A percentile compares a stretch with the other conserved stretches of the same genome.
Evolutionary conservation across 2,888 invertebrate species (phyloP).

Genomic region (Acrobasis repandana): DNA sequence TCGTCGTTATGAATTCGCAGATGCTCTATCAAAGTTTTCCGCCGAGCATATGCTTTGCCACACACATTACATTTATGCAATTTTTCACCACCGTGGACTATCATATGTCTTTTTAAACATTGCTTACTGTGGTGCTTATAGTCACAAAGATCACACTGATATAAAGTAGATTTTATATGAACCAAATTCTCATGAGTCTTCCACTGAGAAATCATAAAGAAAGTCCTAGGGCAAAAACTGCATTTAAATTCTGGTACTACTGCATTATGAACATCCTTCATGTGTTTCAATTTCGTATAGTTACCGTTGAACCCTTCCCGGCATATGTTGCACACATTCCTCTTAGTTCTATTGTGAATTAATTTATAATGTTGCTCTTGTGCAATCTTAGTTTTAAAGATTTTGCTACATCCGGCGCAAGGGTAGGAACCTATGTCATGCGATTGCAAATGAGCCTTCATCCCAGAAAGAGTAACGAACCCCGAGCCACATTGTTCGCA

Average conservation of each 20-base stretch:
- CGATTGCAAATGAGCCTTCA: slow-evolving; percentile 40
- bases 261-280: slow-evolving; percentile 39
- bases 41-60: slow-evolving; percentile 47
- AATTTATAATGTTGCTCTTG: slow-evolving; percentile 19
- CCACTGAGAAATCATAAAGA: slow-evolving; percentile 22
- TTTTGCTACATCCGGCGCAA: slow-evolving; percentile 25
- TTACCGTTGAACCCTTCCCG: slow-evolving; percentile 28
- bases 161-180: slow-evolving; percentile 23
- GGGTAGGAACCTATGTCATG: slow-evolving; percentile 36
- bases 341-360: neutral
- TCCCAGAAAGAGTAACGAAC: slow-evolving; percentile 40
- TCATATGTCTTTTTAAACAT: slow-evolving; percentile 21
- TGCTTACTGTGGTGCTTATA: slow-evolving; percentile 26
- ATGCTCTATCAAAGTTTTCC: slow-evolving; percentile 55
- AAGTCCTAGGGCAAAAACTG: slow-evolving; percentile 32
- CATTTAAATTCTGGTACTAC: slow-evolving; percentile 39
- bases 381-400: slow-evolving; percentile 17
- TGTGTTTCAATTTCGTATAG: slow-evolving; percentile 42
- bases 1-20: slow-evolving; percentile 50
- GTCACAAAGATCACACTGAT: slow-evolving; percentile 22
- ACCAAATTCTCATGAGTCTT: slow-evolving; percentile 24
- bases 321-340: slow-evolving; percentile 5
- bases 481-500: slow-evolving; percentile 48
- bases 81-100: slow-evolving; percentile 38
- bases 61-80: slow-evolving; percentile 64